A percentile compares a stretch with the other conserved stretches of the same genome.
These are phyloP conservation scores for Daubentonia madagascariensis DNA, from an alignment of 2,113 vertebrate genomes.

Conservation along the genomic window DNA sequence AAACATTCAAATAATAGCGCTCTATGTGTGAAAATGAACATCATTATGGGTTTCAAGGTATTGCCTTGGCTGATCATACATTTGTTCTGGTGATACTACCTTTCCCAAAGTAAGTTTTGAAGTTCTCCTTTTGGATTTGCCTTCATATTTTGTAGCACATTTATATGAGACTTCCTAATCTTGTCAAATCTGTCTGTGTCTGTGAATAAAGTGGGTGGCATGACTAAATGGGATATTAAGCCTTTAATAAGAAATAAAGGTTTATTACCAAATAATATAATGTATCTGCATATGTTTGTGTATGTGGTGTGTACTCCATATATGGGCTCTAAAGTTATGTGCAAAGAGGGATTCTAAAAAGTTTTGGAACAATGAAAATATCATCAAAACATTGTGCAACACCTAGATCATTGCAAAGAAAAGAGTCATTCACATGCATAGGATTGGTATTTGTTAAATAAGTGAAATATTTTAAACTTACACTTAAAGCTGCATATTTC, in stretches of 20 bases:
- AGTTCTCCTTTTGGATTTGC: background rate
- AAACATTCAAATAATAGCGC: background rate
- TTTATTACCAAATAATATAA: background rate
- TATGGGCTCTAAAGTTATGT: background rate
- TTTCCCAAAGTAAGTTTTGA: background rate
- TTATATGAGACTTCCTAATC: background rate
- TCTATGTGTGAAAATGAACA: background rate
- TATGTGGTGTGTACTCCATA: background rate
- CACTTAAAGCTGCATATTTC: background rate
- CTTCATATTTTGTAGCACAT: background rate
- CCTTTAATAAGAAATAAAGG: background rate
- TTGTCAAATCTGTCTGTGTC: background rate
- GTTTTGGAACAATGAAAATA: background rate
- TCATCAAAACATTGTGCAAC: background rate
- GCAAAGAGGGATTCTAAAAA: background rate
- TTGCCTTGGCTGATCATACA: background rate
- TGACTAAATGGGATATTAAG: background rate
- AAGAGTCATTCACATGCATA: background rate
- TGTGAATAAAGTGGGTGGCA: background rate
- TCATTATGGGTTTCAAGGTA: background rate
- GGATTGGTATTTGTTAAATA: background rate
- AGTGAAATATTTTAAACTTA: background rate
- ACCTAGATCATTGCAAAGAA: background rate
- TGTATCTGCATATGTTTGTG: rapidly evolving
- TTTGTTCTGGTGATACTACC: background rate